Evolutionary conservation across 2,113 vertebrate genomes (phyloP), one percentile per base, ranked within the genome.

Genomic region (Trachemys scripta): DNA sequence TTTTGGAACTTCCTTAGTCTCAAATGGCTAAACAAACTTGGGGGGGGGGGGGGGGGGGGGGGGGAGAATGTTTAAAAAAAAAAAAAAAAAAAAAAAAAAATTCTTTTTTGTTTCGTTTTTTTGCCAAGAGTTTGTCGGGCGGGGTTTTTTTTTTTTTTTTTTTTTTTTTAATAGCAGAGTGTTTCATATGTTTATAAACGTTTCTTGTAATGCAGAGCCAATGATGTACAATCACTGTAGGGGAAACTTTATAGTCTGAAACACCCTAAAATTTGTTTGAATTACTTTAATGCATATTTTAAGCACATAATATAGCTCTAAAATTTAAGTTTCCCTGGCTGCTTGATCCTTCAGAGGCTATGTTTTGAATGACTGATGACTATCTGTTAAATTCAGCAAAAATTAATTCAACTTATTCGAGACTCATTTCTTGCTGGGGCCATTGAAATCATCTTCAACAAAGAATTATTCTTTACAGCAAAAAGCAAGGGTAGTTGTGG

Each of bases 171-270:
- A 96, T 87, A 93, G 85, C n/a, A 62, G 80, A 97, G 79, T 54
- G 53, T 54, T 54, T 54, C 19, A 20, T 54, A 54, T 8, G 19
- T 54, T 88, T 93, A 90, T 93, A 96, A 96, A 65, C 88, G 86
- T 89, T 96, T 95, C 97, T 93, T 93, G 82, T 95, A 94, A 96
- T 93, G 90, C 81, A 92, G 65, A 96, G 83, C 49, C 54, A 93
- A 75, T 97, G 94, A 96, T 94, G 90, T 98, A 91, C 92, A 95
- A 50, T 78, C 95, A 88, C 65, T 97, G 86, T 96, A 95, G 94
- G 81, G 88, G 88, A 95, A 91, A 85, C 79, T 96, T 97, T 91
- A 95, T 94, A 85, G 80, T 90, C 90, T 97, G 92, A 97, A 97
- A 80, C 88, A 92, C 94, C 82, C 82, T 88, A 87, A 94, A 94